phyloP scores from a whole-genome alignment of 2,888 invertebrate species.

The Alitta virens region DNA sequence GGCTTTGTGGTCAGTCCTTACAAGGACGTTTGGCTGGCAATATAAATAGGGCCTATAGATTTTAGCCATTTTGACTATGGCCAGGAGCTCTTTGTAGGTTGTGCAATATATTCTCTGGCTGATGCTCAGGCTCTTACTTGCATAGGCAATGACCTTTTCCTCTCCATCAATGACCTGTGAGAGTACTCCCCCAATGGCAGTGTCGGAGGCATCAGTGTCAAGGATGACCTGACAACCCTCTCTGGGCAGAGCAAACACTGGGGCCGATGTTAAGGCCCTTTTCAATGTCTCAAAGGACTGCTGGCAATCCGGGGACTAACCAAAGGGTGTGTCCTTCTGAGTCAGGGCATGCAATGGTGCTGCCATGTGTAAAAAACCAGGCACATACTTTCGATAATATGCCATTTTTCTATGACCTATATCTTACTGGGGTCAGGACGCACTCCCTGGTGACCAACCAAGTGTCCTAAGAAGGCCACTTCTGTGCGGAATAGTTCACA shows the following conservation, averaged over 20 bases:
- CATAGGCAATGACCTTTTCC: slow-evolving; percentile 14
- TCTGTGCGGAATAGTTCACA: neutral
- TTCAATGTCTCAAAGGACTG: slow-evolving; percentile 4
- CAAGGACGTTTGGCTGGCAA: slow-evolving; percentile 3
- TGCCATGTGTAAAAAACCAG: slow-evolving; percentile 2
- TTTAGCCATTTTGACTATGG: neutral
- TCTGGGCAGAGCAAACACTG: slow-evolving; percentile 15
- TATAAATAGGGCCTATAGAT: slow-evolving; percentile 1
- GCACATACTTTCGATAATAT: slow-evolving; percentile 13
- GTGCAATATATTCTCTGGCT: slow-evolving; percentile 13
- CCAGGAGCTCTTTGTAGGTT: slow-evolving; percentile 17
- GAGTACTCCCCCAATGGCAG: slow-evolving; percentile 14
- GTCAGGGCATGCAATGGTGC: neutral
- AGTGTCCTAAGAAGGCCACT: neutral
- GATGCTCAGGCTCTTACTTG: slow-evolving; percentile 3
- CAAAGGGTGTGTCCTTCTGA: neutral
- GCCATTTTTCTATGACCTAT: neutral
- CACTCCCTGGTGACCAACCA: neutral
- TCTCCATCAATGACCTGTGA: slow-evolving; percentile 10
- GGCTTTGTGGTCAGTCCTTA: slow-evolving; percentile 4
- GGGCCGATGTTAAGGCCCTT: slow-evolving; percentile 3
- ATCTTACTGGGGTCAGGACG: neutral
- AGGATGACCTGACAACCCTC: neutral
- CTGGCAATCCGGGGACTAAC: slow-evolving; percentile 15
- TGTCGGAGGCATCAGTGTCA: slow-evolving; percentile 13